A percentile compares a stretch with the other conserved stretches of the same genome.
Conservation (phyloP, 2,797 vertebrate species). For the Tiaroga cobitis region DNA sequence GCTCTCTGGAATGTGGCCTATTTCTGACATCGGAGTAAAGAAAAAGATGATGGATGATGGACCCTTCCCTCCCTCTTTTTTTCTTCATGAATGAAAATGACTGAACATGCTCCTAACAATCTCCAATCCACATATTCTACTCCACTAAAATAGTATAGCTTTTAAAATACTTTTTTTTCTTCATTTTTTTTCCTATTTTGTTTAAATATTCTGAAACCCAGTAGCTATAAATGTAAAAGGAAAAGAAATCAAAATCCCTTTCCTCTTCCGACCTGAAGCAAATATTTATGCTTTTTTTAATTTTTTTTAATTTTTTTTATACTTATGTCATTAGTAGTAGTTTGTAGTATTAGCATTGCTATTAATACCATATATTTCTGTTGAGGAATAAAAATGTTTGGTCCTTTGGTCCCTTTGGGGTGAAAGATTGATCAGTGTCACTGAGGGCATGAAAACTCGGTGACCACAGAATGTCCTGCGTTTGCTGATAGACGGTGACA, state of each 20-base stretch:
- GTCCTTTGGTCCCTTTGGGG: conserved; percentile 87
- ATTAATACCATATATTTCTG: conserved; percentile 86
- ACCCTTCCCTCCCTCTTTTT: conserved; percentile 29
- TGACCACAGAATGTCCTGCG: conserved; percentile 79
- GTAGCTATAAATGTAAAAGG: conserved; percentile 82
- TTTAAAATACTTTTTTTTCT: conserved; percentile 70
- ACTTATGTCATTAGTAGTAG: conserved; percentile 82
- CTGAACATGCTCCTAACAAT: conserved; percentile 78
- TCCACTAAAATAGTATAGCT: conserved; percentile 84
- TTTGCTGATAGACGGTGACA: conserved; percentile 80
- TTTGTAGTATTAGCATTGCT: conserved; percentile 83
- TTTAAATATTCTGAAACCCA: conserved; percentile 84
- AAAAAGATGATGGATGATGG: conserved; percentile 27
- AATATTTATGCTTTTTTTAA: conserved; percentile 69
- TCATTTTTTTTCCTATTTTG: conserved; percentile 69
- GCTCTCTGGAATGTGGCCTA: conserved; percentile 49
- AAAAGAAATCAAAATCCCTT: conserved; percentile 77
- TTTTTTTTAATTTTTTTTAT: conserved; percentile 12
- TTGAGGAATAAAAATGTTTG: conserved; percentile 87
- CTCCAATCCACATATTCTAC: conserved; percentile 81
- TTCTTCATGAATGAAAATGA: conserved; percentile 54
- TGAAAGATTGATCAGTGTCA: conserved; percentile 82
- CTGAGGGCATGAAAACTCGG: conserved; percentile 81
- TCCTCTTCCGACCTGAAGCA: conserved; percentile 81
- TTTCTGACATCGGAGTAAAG: conserved; percentile 34